Base-by-base conservation (phyloP, 2,113 vertebrate species). In the Mystacornis crossleyi region DNA sequence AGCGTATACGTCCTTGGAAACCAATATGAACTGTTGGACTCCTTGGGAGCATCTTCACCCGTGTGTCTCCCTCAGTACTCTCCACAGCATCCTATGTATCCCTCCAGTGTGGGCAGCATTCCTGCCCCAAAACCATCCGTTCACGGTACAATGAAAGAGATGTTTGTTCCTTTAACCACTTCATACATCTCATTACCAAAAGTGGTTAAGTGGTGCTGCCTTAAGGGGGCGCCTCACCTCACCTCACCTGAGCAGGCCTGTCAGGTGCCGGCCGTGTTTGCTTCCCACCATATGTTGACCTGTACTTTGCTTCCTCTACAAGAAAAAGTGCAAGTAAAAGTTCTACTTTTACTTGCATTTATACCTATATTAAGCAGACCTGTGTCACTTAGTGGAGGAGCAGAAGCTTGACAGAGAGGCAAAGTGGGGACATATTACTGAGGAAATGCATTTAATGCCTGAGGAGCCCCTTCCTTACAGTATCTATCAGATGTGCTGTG, bases 181-280 rank as follows among this genome's bases (percentile, higher is more conserved):
- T 45, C 3, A 19, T 25, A 5, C 4, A 38, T 36, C 33, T 77
- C 33, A 20, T 70, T 47, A 38, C 20, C 29, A 57, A 65, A 58
- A 77, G 36, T 6, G 29, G 10, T 34, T 34, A 36, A 40, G 67
- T n/a, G 70, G 38, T 13, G 5, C 3, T 3, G 5, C 31, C 10
- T 13, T 8, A 5, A 8, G 1, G 0, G 4, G 26, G 4, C 4
- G 26, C 36, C 25, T n/a, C 26, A 13, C 38, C 0, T 15, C 71
- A 34, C 40, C 0, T 12, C 26, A 24, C 1, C 3, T 2, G 13
- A 34, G 29, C 15, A 18, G 12, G 12, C 21, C 12, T 31, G 14
- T 25, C 10, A n/a, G 26, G 20, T 2, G 36, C 29, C 2, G 26
- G 36, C 29, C 2, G 26, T 5, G 4, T 13, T 77, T 45, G 18